Percentiles rank a stretch among this genome's conserved stretches.
phyloP scores from a whole-genome alignment of 1,140 invertebrate genomes.

The Anastrepha obliqua region DNA sequence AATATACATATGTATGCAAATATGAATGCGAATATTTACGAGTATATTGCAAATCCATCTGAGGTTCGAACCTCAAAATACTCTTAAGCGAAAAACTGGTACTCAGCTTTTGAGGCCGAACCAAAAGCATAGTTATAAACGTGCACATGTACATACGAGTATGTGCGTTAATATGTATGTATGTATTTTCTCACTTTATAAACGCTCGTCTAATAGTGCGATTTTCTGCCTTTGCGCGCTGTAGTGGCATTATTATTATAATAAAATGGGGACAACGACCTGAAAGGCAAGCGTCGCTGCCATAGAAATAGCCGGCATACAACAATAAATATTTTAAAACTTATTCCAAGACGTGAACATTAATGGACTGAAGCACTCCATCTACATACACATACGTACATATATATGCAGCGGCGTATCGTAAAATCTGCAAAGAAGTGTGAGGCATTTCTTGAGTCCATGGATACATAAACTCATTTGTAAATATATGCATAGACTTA shows the following conservation, averaged over 20 bases:
- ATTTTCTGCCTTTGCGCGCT: conserved; percentile 33
- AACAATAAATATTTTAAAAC: conserved; percentile 34
- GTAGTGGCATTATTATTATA: conserved; percentile 60
- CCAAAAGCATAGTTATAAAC: background rate
- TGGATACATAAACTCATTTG: background rate
- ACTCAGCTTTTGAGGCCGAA: background rate
- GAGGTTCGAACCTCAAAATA: background rate
- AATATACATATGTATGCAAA: too few species aligned
- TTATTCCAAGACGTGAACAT: conserved; percentile 8
- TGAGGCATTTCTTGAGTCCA: background rate
- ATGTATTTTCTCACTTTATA: background rate
- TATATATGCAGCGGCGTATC: background rate
- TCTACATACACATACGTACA: background rate
- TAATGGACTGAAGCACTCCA: background rate
- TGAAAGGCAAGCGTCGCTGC: conserved; percentile 37
- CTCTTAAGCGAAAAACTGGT: background rate
- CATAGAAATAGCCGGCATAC: conserved; percentile 14
- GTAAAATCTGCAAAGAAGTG: background rate
- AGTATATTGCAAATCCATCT: background rate
- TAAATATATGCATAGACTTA: background rate
- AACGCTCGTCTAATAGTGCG: background rate
- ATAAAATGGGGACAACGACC: conserved; percentile 68
- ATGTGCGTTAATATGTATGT: background rate
- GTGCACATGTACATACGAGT: background rate
- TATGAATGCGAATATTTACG: too few species aligned